Evolutionary conservation across 2,113 vertebrate genomes (phyloP).

Genomic region (Anolis carolinensis): DNA sequence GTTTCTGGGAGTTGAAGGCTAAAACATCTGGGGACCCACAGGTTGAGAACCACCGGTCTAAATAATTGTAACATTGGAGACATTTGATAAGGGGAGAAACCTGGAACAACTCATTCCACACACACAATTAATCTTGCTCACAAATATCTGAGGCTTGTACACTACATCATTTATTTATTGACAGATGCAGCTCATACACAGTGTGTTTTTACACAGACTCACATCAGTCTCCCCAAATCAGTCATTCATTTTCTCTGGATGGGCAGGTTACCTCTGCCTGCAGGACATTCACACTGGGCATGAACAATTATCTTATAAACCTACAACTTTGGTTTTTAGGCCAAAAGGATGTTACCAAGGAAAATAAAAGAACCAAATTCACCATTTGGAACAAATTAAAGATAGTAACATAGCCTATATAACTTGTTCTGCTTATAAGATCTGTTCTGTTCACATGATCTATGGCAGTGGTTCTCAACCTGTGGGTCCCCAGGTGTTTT

Average conservation of each 20-base stretch:
- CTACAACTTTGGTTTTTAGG: not conserved
- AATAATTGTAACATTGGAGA: not conserved
- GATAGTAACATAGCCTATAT: not conserved
- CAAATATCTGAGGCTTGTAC: not conserved
- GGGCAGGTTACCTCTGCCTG: not conserved
- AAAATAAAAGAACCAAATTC: not conserved
- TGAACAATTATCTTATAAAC: not conserved
- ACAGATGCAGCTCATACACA: not conserved
- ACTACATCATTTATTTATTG: not conserved
- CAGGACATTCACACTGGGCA: not conserved
- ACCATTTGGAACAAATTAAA: not conserved
- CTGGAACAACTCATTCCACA: not conserved
- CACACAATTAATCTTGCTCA: not conserved
- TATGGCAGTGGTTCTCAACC: no score
- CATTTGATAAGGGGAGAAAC: not conserved
- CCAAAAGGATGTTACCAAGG: not conserved
- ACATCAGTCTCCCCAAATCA: not conserved
- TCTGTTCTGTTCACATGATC: not conserved
- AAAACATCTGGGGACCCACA: no score
- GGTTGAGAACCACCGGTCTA: no score
- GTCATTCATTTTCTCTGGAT: not conserved
- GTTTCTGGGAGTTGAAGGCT: no score
- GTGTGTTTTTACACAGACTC: not conserved
- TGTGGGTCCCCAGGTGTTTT: no score
- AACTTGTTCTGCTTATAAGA: not conserved